Percentiles rank a stretch among this genome's conserved stretches.
phyloP scores from a whole-genome alignment of 2,113 vertebrate genomes.

The Miniopterus natalensis region DNA sequence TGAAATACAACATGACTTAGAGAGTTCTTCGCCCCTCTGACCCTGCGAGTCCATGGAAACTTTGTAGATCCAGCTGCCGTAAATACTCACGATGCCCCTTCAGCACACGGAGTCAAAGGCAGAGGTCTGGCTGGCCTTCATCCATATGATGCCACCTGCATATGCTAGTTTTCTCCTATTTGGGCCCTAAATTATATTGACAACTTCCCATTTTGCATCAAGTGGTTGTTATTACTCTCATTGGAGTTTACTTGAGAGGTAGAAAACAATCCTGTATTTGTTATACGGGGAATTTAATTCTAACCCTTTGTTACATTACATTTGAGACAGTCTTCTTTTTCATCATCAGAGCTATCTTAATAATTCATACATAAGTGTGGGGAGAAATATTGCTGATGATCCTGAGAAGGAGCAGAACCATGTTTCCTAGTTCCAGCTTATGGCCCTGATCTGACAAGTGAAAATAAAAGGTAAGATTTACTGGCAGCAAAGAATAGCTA shows the following conservation, averaged over 20 bases:
- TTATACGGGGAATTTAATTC: conserved; percentile 31
- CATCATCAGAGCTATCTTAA: conserved; percentile 29
- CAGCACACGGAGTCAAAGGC: background rate
- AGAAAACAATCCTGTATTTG: conserved; percentile 41
- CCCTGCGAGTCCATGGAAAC: background rate
- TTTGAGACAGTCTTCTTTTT: conserved; percentile 41
- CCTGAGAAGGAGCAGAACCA: background rate
- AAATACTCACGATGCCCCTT: conserved; percentile 24
- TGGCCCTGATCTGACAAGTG: conserved; percentile 63
- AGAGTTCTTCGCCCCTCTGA: background rate
- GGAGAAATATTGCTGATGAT: conserved; percentile 60
- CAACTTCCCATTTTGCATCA: conserved; percentile 36
- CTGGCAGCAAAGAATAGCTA: conserved; percentile 58
- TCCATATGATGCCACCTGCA: background rate
- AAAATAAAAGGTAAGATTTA: conserved; percentile 77
- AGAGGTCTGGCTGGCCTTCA: background rate
- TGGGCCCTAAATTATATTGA: conserved; percentile 36
- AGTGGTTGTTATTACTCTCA: conserved; percentile 31
- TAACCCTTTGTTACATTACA: conserved; percentile 7
- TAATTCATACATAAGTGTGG: conserved; percentile 64
- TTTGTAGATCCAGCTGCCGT: background rate
- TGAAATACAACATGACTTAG: background rate
- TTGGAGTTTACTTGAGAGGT: background rate
- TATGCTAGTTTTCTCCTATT: conserved; percentile 1
- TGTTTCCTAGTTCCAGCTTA: conserved; percentile 51